Evolutionary conservation across 2,113 vertebrate genomes (phyloP).

Genomic region (Chascanopsetta lugubris): DNA sequence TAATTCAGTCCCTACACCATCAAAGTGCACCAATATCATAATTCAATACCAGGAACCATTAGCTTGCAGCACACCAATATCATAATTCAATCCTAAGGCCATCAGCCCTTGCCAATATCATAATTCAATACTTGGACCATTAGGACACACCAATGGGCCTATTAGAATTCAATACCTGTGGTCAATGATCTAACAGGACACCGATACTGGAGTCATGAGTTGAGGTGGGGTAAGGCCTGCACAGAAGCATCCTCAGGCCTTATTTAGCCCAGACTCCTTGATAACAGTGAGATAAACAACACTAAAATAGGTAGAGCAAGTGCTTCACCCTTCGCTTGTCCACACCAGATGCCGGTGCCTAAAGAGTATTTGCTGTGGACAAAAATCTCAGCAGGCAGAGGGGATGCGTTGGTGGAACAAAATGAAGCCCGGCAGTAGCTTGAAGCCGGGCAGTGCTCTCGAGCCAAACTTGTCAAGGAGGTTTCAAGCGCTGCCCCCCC

Average conservation of each 20-base stretch:
- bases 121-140: slow-evolving; percentile 79
- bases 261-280: slow-evolving; percentile 64
- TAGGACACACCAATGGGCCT: slow-evolving; percentile 74
- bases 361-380: slow-evolving; percentile 37
- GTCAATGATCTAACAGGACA: slow-evolving; percentile 77
- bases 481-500: slow-evolving; percentile 34
- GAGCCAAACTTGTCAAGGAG: slow-evolving; percentile 52
- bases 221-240: slow-evolving; percentile 62
- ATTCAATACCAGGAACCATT: slow-evolving; percentile 79
- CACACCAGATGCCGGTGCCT: slow-evolving; percentile 25
- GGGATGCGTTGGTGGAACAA: slow-evolving; percentile 20
- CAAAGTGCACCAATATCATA: slow-evolving; percentile 80
- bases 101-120: slow-evolving; percentile 77
- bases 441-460: slow-evolving; percentile 30
- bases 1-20: slow-evolving; percentile 77
- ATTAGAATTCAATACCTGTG: slow-evolving; percentile 80
- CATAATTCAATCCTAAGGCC: slow-evolving; percentile 78
- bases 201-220: slow-evolving; percentile 72
- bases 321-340: slow-evolving; percentile 53
- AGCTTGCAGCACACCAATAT: slow-evolving; percentile 75
- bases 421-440: slow-evolving; percentile 38
- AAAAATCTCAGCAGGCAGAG: slow-evolving; percentile 21
- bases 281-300: slow-evolving; percentile 72
- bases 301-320: slow-evolving; percentile 68
- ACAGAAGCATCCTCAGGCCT: slow-evolving; percentile 48